Evolutionary conservation across 2,888 invertebrate genomes (phyloP), one percentile per base, ranked within the genome.

Genomic region (Macaria liturata): DNA sequence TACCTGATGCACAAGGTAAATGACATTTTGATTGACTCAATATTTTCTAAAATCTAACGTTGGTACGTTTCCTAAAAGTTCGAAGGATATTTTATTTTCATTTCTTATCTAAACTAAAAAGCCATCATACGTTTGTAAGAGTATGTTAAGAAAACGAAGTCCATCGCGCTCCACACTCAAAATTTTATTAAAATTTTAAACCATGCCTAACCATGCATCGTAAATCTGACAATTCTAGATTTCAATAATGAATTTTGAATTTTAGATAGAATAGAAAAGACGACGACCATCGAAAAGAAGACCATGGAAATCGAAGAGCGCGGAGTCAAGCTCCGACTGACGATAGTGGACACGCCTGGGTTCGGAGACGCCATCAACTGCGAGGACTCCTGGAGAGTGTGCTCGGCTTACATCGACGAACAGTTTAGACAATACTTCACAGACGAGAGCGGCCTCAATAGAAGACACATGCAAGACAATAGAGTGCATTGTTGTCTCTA

Each of bases 301-400:
- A 97, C 97, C 7, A 96, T 98, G 95, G 98, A 98, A 84, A 98
- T 98, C 64, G 98, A 98, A 83, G 98, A 98, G 84, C 94, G 96
- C 48, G 98, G 98, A 7, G 98, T 98, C 0, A 96, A 97, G 78
- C 91, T 98, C 59, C 94, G 98, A 69, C 90, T 98, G 61, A 98
- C 98, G 0, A 96, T 98, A 64, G 98, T 98, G 6, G 98, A 98
- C 80, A 98, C 98, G 0, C 98, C 98, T n/a, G 97, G 98, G 0
- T 98, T 97, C 78, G 98, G 98, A 8, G 98, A 98, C 84, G 95
- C 97, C 8, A 94, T 98, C 50, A 98, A 98, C 82, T 97, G 97
- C 76, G 97, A 98, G 75, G 97, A 98, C 77, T 98, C 98, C 66
- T 98, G 98, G 97, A 94, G 96, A 66, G 96, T 97, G 0, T 97